Percentiles rank a stretch among this genome's conserved stretches.
Evolutionary conservation across 2,113 vertebrate genomes (phyloP).

Genomic region (Plectropomus leopardus): DNA sequence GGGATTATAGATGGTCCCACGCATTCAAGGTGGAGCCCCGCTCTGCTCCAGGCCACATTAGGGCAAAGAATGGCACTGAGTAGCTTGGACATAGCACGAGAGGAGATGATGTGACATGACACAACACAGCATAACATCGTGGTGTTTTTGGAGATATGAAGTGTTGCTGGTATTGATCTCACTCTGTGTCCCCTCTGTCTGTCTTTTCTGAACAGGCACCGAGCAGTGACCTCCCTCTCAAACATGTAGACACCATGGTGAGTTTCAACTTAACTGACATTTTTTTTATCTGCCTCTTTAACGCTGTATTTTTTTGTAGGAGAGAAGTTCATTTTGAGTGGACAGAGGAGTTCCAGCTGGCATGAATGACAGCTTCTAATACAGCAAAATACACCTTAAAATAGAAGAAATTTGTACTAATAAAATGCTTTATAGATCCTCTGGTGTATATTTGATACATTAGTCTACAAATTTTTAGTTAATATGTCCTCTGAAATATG

Average conservation of each 20-base stretch:
- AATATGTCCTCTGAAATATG: background rate
- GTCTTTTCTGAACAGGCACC: slow-evolving; percentile 79
- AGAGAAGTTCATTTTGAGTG: background rate
- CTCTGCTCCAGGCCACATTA: slow-evolving; percentile 73
- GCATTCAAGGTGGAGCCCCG: slow-evolving; percentile 64
- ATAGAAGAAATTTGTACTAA: background rate
- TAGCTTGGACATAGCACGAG: slow-evolving; percentile 13
- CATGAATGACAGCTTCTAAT: background rate
- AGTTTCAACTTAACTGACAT: slow-evolving; percentile 67
- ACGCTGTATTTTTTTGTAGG: background rate
- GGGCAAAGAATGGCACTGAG: slow-evolving; percentile 71
- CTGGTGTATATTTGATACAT: background rate
- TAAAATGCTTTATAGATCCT: background rate
- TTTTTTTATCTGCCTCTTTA: slow-evolving; percentile 6
- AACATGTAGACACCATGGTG: slow-evolving; percentile 89
- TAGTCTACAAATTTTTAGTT: background rate
- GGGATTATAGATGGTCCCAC: slow-evolving; percentile 74
- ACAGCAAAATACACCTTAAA: background rate
- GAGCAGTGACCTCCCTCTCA: slow-evolving; percentile 84
- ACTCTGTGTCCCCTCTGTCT: slow-evolving; percentile 51
- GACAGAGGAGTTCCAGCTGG: background rate
- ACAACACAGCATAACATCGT: background rate
- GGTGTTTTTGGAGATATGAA: background rate
- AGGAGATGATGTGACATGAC: slow-evolving; percentile 1
- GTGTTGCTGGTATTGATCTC: slow-evolving; percentile 30